Evolutionary conservation across 2,797 vertebrate species (phyloP), one percentile per base, ranked within the genome.

Genomic region (Echeneis naucrates): DNA sequence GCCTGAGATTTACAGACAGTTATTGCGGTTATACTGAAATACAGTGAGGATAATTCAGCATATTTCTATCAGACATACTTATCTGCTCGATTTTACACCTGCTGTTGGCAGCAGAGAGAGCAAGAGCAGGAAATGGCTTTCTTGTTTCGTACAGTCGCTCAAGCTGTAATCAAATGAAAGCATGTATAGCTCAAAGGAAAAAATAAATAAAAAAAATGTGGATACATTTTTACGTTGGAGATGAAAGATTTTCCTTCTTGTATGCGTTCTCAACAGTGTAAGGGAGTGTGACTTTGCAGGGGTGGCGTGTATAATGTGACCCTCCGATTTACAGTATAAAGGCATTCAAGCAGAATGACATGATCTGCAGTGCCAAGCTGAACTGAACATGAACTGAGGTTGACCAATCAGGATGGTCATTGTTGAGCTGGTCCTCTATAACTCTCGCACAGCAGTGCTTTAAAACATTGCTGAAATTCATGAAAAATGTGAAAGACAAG

Each of bases 361-460:
- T 9, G 42, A 59, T 74, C 47, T 50, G 63, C 55, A 37, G 57
- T 67, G 70, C 51, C 76, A 73, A 78, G 51, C 62, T 60, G 51
- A 71, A 35, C 75, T 2, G 24, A 58, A 58, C 67, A 85, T 77
- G 62, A 72, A 76, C 23, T 58, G 58, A 83, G 76, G 75, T 74
- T 33, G 48, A 76, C 68, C 68, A 55, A 73, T 78, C 67, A 47
- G 30, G 26, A 4, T 67, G 56, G 86, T 78, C 23, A 42, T 45
- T 63, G 65, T 21, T 52, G 54, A 75, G 56, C 42, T 74, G 72
- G 72, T 69, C 64, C 40, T 81, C 38, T 68, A 56, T 69, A 72
- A 75, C 68, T 66, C 38, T 56, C 26, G 27, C 64, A 52, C 33
- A 30, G 48, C 47, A 42, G 42, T 7, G 35, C 56, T 63, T 64